phyloP scores from a whole-genome alignment of 2,113 vertebrate genomes.

The Cavia aperea region DNA sequence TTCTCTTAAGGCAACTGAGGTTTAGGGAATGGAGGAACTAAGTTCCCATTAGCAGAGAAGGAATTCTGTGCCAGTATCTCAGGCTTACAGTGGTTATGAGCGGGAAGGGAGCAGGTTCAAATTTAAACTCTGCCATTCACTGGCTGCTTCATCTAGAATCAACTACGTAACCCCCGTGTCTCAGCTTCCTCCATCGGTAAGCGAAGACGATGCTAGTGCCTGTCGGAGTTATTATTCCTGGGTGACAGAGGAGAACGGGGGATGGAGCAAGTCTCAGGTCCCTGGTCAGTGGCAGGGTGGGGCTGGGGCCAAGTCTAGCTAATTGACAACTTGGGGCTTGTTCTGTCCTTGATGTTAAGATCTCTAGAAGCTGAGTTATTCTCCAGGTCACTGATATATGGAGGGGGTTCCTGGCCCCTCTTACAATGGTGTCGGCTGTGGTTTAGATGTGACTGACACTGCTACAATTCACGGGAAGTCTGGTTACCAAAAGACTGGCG shows the following conservation, averaged over 20 bases:
- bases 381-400: neutral
- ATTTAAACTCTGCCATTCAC: neutral
- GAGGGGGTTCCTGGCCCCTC: neutral
- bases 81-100: neutral
- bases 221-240: neutral
- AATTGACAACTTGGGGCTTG: neutral
- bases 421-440: neutral
- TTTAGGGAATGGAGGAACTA: neutral
- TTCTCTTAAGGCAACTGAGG: neutral
- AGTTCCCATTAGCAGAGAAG: neutral
- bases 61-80: neutral
- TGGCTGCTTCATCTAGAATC: neutral
- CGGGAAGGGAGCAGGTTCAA: neutral
- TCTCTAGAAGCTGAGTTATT: neutral
- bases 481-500: neutral
- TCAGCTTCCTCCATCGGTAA: neutral
- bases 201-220: neutral
- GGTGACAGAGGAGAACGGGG: neutral
- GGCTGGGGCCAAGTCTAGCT: neutral
- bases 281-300: neutral
- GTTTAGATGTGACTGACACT: neutral
- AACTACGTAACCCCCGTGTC: neutral
- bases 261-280: neutral
- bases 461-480: neutral
- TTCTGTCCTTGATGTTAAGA: neutral